Percentiles rank a stretch among this genome's conserved stretches.
phyloP scores from a whole-genome alignment of 2,888 invertebrate species.

The Elmis aenea region DNA sequence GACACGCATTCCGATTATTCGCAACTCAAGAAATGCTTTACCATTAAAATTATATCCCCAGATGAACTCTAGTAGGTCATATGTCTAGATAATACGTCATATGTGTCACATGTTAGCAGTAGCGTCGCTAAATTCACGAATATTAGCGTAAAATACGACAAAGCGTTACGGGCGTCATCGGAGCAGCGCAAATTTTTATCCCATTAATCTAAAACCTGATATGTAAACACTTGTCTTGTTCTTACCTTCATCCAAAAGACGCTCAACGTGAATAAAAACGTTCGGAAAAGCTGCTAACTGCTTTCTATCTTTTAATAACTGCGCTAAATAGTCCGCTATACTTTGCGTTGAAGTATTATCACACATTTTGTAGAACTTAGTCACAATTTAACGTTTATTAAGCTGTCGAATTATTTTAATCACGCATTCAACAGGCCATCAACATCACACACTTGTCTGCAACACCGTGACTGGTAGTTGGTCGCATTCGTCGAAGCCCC shows the following conservation, averaged over 20 bases:
- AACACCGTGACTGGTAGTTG: constrained; percentile 13
- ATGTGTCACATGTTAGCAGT: constrained; percentile 36
- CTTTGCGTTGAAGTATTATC: constrained; percentile 74
- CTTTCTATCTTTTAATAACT: constrained; percentile 99
- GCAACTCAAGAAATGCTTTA: too few species aligned
- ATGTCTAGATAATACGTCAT: constrained; percentile 27
- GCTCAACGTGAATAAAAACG: constrained; percentile 98
- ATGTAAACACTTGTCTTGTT: constrained; percentile 19
- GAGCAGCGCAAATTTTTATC: too few species aligned
- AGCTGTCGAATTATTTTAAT: constrained; percentile 10
- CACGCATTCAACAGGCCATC: constrained; percentile 16
- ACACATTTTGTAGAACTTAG: constrained; percentile 38
- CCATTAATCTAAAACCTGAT: too few species aligned
- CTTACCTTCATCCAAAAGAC: constrained; percentile 98
- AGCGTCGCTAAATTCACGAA: constrained; percentile 26
- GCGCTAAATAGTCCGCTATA: constrained; percentile 99
- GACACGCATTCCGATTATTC: too few species aligned
- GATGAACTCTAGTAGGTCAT: constrained; percentile 7
- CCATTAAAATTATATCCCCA: too few species aligned
- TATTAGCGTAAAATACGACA: constrained; percentile 5
- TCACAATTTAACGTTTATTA: constrained; percentile 6
- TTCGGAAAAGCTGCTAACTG: constrained; percentile 99
- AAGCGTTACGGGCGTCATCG: too few species aligned
- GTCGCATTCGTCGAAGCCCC: constrained; percentile 9
- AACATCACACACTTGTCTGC: constrained; percentile 13